phyloP scores from a whole-genome alignment of 2,113 vertebrate species.

The Donacobius atricapilla region DNA sequence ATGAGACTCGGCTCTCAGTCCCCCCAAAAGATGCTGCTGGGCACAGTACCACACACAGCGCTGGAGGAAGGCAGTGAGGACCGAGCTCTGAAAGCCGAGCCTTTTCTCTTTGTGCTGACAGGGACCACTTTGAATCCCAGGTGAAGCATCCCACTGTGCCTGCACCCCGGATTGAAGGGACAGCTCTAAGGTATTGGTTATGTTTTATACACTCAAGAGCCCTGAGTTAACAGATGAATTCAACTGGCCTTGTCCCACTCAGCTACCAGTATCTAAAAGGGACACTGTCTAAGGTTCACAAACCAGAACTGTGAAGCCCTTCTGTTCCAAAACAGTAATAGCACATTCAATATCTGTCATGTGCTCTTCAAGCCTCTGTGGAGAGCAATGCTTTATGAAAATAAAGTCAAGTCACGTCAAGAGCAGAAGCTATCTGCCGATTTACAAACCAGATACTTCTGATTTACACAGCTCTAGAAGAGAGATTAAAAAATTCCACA shows the following conservation, averaged over 20 bases:
- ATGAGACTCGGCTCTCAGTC: not conserved
- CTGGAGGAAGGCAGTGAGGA: not conserved
- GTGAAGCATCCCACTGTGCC: not conserved
- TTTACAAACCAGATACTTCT: constrained; percentile 13
- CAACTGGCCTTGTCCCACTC: not conserved
- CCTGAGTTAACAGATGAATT: not conserved
- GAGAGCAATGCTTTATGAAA: not conserved
- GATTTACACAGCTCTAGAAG: not conserved
- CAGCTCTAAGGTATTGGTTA: not conserved
- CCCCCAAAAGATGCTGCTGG: not conserved
- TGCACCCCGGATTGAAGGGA: not conserved
- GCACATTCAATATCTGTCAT: not conserved
- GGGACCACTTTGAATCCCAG: not conserved
- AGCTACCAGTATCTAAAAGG: not conserved
- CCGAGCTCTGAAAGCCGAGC: not conserved
- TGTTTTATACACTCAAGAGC: not conserved
- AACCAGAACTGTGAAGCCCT: not conserved
- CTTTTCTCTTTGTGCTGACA: not conserved
- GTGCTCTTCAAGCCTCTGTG: not conserved
- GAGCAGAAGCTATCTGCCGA: not conserved
- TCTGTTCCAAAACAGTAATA: not conserved
- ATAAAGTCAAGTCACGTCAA: not conserved
- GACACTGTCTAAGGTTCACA: not conserved
- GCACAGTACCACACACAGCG: not conserved
- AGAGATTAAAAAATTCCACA: not conserved